Evolutionary conservation across 2,797 vertebrate genomes (phyloP).

Genomic region (Sciurus carolinensis): DNA sequence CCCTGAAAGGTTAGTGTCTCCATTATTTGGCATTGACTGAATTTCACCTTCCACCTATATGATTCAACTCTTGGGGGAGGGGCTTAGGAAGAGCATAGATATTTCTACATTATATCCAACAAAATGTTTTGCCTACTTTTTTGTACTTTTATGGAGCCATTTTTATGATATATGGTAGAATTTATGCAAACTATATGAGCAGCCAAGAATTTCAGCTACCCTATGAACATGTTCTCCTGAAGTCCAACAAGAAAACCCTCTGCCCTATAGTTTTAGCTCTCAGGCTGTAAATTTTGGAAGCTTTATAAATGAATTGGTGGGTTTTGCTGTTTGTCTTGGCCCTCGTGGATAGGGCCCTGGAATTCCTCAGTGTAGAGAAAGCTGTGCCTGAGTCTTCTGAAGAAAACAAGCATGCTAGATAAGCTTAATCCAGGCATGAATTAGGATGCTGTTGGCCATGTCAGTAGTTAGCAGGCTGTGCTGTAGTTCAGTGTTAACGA

Average conservation of each 20-base stretch:
- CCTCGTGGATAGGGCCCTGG: not conserved
- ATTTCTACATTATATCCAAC: not conserved
- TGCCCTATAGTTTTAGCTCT: not conserved
- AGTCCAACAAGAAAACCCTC: not conserved
- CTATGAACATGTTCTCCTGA: not conserved
- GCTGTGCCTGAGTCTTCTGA: not conserved
- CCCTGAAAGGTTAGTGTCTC: not conserved
- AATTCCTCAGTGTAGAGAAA: not conserved
- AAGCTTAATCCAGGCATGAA: not conserved
- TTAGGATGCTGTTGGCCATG: not conserved
- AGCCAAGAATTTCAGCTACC: not conserved
- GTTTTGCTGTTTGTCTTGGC: not conserved
- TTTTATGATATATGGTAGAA: not conserved
- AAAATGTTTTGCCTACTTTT: not conserved
- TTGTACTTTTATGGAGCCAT: not conserved
- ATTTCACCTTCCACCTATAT: not conserved
- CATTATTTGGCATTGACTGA: not conserved
- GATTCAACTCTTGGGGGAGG: not conserved
- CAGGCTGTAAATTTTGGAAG: not conserved
- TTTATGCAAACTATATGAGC: not conserved
- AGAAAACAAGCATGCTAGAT: not conserved
- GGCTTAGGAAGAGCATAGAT: not conserved
- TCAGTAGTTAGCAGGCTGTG: too few relatives aligned
- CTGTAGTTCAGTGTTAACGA: not conserved
- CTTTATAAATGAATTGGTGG: not conserved